Evolutionary conservation across 2,113 vertebrate genomes (phyloP), one percentile per base, ranked within the genome.

Genomic region (Guaruba guarouba): DNA sequence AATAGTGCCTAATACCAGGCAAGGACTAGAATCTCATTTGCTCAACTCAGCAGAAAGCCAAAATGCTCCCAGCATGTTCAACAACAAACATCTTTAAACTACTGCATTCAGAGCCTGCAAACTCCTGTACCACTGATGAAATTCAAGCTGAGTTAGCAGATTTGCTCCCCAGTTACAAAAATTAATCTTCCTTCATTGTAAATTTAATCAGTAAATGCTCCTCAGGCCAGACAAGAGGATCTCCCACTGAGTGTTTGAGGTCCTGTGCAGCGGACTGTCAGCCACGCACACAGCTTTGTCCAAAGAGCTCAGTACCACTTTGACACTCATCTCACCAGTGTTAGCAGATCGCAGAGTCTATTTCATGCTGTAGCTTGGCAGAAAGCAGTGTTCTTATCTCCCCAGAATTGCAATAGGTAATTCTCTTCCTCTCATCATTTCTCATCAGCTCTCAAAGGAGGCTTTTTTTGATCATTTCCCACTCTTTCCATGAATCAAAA

Each of bases 1-100:
- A 89, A 92, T 82, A 93, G 93, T 1, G 27, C 83, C 83, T 93
- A 94, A 88, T 88, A 92, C 70, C 93, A 92, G 62, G 55, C 81
- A 94, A 95, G 69, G 73, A 66, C 86, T 57, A 78, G 88, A 90
- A 95, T 79, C 74, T 71, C 93, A 95, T 90, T 90, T 96, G 90
- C 88, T 81, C 82, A 86, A 79, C 48, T 88, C 88, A 89, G 92
- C 94, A 86, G 37, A 93, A 93, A 82, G 76, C 70, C 41, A 61
- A 81, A 91, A 89, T 9, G n/a, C 83, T 93, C 66, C 74, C 86
- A 88, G 77, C 70, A 31, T 0, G 4, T 83, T 91, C 69, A 52
- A 75, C 44, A 62, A 61, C 37, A 86, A 33, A 35, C 48, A 14
- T 78, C 55, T 86, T 63, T 49, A 78, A 84, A 78, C 63, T 7